These are phyloP conservation scores for Pempheris klunzingeri DNA, from an alignment of 2,797 vertebrate genomes.

Conservation along the genomic window DNA sequence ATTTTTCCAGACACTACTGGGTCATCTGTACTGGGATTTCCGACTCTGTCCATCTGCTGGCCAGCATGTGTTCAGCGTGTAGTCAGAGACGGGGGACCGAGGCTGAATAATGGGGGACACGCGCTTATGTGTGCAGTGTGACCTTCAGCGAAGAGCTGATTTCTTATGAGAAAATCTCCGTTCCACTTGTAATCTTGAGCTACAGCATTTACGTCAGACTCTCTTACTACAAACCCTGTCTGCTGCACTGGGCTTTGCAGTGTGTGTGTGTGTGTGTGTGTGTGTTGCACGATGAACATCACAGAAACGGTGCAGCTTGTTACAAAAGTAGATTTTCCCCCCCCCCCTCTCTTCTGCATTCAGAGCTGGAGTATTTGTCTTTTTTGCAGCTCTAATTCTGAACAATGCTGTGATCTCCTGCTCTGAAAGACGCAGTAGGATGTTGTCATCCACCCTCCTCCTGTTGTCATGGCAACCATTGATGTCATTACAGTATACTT, in stretches of 20 bases:
- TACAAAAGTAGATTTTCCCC: background rate
- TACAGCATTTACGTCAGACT: conserved; percentile 19
- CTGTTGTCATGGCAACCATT: conserved; percentile 88
- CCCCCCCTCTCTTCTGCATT: background rate
- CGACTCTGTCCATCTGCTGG: conserved; percentile 73
- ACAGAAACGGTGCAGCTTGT: conserved; percentile 21
- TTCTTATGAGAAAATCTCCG: conserved; percentile 38
- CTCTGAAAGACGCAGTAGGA: conserved; percentile 69
- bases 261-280: too few species aligned
- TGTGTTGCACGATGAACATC: background rate
- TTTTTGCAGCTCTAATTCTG: conserved; percentile 53
- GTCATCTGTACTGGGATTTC: conserved; percentile 68
- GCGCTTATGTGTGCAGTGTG: conserved; percentile 14
- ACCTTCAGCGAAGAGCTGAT: conserved; percentile 55
- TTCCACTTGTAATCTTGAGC: background rate
- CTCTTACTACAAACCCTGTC: background rate
- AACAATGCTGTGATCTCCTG: conserved; percentile 66
- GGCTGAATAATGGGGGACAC: conserved; percentile 36
- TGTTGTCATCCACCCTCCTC: conserved; percentile 80
- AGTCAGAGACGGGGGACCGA: conserved; percentile 22
- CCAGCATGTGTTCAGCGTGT: conserved; percentile 38
- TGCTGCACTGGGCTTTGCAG: conserved; percentile 12
- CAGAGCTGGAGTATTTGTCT: background rate
- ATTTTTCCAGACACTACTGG: conserved; percentile 58
- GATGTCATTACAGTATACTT: conserved; percentile 86